A percentile compares a stretch with the other conserved stretches of the same genome.
Evolutionary conservation across 2,797 vertebrate genomes (phyloP).

Genomic region (Pterois miles): DNA sequence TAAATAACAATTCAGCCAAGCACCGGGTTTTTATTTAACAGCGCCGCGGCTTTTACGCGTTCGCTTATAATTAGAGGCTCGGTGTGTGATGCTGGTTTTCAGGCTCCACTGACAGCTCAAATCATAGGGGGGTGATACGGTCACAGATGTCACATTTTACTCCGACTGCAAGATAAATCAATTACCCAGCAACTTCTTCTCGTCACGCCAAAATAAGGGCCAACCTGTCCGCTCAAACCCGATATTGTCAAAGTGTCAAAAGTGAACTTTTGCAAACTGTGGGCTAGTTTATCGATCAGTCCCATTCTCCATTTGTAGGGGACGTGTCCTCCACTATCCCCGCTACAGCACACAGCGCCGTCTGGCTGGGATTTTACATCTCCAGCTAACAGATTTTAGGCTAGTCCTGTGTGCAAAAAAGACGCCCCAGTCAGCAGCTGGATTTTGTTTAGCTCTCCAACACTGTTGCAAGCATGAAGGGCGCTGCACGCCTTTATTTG

Average conservation of each 20-base stretch:
- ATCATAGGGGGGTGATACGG: slow-evolving; percentile 69
- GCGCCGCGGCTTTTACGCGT: slow-evolving; percentile 33
- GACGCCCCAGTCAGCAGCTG: slow-evolving; percentile 62
- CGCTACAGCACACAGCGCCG: slow-evolving; percentile 22
- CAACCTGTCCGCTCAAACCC: slow-evolving; percentile 36
- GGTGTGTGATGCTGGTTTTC: slow-evolving; percentile 57
- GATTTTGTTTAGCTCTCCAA: slow-evolving; percentile 61
- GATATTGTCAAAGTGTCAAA: slow-evolving; percentile 63
- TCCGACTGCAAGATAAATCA: slow-evolving; percentile 68
- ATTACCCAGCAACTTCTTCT: slow-evolving; percentile 61
- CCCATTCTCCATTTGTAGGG: slow-evolving; percentile 9
- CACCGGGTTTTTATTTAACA: slow-evolving; percentile 27
- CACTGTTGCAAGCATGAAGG: slow-evolving; percentile 35
- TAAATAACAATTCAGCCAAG: slow-evolving; percentile 51
- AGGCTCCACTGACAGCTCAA: slow-evolving; percentile 73
- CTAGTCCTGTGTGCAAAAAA: slow-evolving; percentile 52
- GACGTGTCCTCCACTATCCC: slow-evolving; percentile 46
- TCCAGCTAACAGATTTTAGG: slow-evolving; percentile 42
- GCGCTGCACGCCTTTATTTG: slow-evolving; percentile 22
- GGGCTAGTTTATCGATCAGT: slow-evolving; percentile 67
- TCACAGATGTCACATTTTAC: slow-evolving; percentile 74
- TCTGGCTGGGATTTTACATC: slow-evolving; percentile 25
- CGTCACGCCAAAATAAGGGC: slow-evolving; percentile 11
- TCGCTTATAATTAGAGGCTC: slow-evolving; percentile 42
- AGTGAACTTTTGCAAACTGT: slow-evolving; percentile 81